phyloP scores from a whole-genome alignment of 2,888 invertebrate species.

The Archips crataeganus region DNA sequence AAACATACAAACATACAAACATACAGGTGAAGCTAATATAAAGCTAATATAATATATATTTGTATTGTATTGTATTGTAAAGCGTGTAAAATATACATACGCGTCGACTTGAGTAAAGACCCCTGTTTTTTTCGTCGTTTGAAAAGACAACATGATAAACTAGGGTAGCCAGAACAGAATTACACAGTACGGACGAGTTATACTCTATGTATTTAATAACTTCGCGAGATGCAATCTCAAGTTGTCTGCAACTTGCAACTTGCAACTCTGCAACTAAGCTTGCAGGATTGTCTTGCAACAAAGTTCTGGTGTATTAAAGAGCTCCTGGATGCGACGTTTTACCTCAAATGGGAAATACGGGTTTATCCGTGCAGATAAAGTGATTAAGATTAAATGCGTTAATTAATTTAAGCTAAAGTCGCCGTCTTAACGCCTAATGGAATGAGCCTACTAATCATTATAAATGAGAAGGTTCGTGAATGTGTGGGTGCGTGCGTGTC shows the following conservation, averaged over 20 bases:
- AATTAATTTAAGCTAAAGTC: neutral
- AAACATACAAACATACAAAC: too few relatives aligned
- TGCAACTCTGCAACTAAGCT: constrained; percentile 26
- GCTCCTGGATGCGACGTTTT: neutral
- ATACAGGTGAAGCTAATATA: too few relatives aligned
- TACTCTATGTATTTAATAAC: constrained; percentile 16
- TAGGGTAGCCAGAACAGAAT: neutral
- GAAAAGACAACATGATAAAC: neutral
- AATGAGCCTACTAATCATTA: too few relatives aligned
- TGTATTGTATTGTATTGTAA: too few relatives aligned
- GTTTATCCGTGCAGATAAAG: neutral
- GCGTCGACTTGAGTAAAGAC: too few relatives aligned
- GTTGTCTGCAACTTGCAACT: constrained; percentile 24
- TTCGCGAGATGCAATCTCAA: constrained; percentile 16
- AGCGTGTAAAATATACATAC: too few relatives aligned
- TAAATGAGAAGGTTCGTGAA: too few relatives aligned
- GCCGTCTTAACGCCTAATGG: too few relatives aligned
- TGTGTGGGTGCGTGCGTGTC: too few relatives aligned
- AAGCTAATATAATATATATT: too few relatives aligned
- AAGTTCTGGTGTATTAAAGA: neutral
- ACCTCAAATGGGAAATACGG: neutral
- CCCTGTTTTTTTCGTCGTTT: too few relatives aligned
- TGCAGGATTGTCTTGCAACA: constrained; percentile 1
- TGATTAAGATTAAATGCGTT: neutral
- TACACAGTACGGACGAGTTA: constrained; percentile 18